A percentile compares a stretch with the other conserved stretches of the same genome.
Evolutionary conservation across 2,888 invertebrate species (phyloP).

Genomic region (Plagiodera versicolora): DNA sequence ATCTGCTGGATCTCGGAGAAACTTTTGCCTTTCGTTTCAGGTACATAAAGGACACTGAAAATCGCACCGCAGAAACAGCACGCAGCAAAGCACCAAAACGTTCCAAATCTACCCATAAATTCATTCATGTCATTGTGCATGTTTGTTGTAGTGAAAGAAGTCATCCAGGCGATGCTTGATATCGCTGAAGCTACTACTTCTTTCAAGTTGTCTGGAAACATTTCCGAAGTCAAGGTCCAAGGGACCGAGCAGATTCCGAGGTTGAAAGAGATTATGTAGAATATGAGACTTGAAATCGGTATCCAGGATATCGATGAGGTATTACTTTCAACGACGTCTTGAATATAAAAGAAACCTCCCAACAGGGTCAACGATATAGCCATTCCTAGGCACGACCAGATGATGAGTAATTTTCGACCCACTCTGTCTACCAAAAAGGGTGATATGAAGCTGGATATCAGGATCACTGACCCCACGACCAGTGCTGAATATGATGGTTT

Average conservation of each 20-base stretch:
- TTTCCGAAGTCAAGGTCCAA: constrained; percentile 77
- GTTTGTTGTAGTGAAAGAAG: constrained; percentile 74
- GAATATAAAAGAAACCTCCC: constrained; percentile 54
- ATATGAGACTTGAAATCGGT: constrained; percentile 69
- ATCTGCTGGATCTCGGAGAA: too few species aligned
- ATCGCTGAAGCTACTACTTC: constrained; percentile 72
- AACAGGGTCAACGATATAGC: constrained; percentile 62
- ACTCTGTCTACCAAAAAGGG: constrained; percentile 74
- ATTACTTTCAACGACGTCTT: constrained; percentile 58
- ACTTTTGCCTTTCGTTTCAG: too few species aligned
- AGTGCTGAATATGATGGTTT: constrained; percentile 70
- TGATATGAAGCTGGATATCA: constrained; percentile 69
- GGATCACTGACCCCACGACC: constrained; percentile 73
- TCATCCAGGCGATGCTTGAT: constrained; percentile 72
- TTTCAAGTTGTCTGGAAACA: constrained; percentile 77
- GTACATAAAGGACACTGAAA: constrained; percentile 58
- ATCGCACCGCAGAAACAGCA: constrained; percentile 59
- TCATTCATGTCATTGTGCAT: constrained; percentile 63
- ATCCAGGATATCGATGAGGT: constrained; percentile 63
- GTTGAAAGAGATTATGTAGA: constrained; percentile 66
- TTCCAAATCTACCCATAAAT: constrained; percentile 62
- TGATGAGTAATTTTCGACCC: constrained; percentile 70
- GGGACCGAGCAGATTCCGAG: constrained; percentile 73
- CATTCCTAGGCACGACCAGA: constrained; percentile 69
- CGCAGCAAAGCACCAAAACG: constrained; percentile 73